These are phyloP conservation scores for Hirudo medicinalis DNA, from an alignment of 1,140 invertebrate genomes.

Conservation along the genomic window DNA sequence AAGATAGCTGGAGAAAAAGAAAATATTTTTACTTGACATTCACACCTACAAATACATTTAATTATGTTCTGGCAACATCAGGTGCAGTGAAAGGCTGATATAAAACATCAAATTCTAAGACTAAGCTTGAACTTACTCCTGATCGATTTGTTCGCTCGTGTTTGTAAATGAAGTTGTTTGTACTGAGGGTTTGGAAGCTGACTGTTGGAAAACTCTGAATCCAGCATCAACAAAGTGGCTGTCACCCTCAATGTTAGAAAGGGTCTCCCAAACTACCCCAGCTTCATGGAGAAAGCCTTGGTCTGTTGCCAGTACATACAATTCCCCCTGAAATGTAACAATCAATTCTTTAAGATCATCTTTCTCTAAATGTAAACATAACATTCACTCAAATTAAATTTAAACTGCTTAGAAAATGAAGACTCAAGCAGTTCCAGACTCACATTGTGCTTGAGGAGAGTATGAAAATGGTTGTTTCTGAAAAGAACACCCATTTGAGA, in stretches of 20 bases:
- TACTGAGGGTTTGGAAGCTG: conserved; percentile 26
- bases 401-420: not conserved
- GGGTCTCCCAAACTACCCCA: conserved; percentile 50
- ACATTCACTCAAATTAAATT: too few relatives aligned
- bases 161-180: conserved; percentile 23
- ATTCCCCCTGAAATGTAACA: conserved; percentile 34
- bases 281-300: conserved; percentile 49
- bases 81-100: too few relatives aligned
- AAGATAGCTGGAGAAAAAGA: conserved; percentile 37
- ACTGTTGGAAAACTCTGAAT: conserved; percentile 40
- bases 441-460: conserved; percentile 44
- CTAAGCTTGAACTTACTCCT: conserved; percentile 41
- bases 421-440: not conserved
- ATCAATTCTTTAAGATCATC: too few relatives aligned
- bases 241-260: conserved; percentile 50
- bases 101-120: too few relatives aligned
- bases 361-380: too few relatives aligned
- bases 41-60: not conserved
- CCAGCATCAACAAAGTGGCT: conserved; percentile 47
- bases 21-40: conserved; percentile 14
- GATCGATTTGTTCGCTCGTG: conserved; percentile 45
- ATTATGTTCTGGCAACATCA: not conserved
- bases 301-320: conserved; percentile 51
- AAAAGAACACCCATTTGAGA: conserved; percentile 50
- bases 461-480: conserved; percentile 52